A percentile compares a stretch with the other conserved stretches of the same genome.
Evolutionary conservation across 1,140 invertebrate species (phyloP).

Genomic region (Bombus breviceps): DNA sequence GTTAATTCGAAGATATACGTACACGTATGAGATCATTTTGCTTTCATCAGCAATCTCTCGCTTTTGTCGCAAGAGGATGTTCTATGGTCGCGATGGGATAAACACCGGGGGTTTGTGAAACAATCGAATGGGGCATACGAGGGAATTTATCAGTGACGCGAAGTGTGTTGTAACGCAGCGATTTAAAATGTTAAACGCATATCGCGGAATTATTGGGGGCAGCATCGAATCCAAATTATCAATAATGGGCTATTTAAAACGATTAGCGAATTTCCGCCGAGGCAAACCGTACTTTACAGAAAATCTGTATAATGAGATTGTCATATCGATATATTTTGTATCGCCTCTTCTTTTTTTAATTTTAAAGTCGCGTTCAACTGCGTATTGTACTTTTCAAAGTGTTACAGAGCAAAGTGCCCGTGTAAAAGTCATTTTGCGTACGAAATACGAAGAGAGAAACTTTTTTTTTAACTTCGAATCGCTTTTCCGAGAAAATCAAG

Average conservation of each 20-base stretch:
- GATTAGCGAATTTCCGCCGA: background rate
- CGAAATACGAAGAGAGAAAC: too few relatives aligned
- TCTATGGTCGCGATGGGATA: background rate
- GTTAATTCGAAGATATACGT: background rate
- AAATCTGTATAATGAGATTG: background rate
- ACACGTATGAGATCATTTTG: background rate
- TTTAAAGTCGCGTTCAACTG: too few relatives aligned
- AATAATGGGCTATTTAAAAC: conserved; percentile 8
- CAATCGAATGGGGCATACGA: background rate
- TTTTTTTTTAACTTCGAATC: too few relatives aligned
- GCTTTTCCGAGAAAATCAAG: too few relatives aligned
- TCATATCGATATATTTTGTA: too few relatives aligned
- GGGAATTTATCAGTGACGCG: background rate
- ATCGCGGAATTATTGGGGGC: background rate
- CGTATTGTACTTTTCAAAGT: too few relatives aligned
- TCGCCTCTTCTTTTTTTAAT: too few relatives aligned
- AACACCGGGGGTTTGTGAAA: background rate
- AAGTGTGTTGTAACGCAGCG: background rate
- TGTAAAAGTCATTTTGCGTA: too few relatives aligned
- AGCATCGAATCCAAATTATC: background rate
- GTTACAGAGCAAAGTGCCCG: too few relatives aligned
- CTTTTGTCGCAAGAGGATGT: background rate
- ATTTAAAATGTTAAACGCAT: conserved; percentile 9
- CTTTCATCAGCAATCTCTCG: background rate
- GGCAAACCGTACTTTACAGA: background rate